Base-by-base conservation (phyloP, 2,113 vertebrate species). In the Bettongia penicillata region DNA sequence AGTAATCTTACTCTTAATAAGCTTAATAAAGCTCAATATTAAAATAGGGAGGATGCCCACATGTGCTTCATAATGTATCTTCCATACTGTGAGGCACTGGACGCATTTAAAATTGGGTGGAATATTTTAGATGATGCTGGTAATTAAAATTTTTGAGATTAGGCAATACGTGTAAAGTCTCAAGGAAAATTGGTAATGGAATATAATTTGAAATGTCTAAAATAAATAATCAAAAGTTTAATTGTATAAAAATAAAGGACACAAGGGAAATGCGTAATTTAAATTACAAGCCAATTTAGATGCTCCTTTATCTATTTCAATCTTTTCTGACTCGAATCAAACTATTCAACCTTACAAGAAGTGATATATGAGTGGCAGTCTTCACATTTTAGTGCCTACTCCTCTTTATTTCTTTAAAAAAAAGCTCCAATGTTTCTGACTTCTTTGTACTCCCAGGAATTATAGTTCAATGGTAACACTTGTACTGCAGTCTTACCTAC, bases 321-420 rank as follows among this genome's bases (percentile, higher is more conserved):
- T 97, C 95, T 93, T 11, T 51, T 93, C 90, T 53, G 92, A 61
- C 3, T 84, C 94, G 95, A 96, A 92, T 93, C 92, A 91, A 7
- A 94, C 53, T 57, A 93, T 96, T 97, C 96, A 94, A 95, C 93
- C 94, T 95, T 96, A 94, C 93, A 95, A 91, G 52, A 93, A 91
- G 52, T 93, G 68, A 43, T 43, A 2, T 84, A 2, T 77, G 93
- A 93, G 57, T 96, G 95, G 89, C 43, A 96, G 97, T 77, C 53
- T 95, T 89, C 51, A 84, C 93, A 93, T 96, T 97, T 97, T 91
- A 95, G 95, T 89, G 43, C 24, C 4, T 51, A 37, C 95, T 95
- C 57, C 9, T 96, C 96, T 96, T 90, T 93, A 96, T 96, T 95
- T 96, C 95, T 96, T 53, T 91, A 61, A 91, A 97, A 68, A 97